Percentiles rank a stretch among this genome's conserved stretches.
Evolutionary conservation across 2,113 vertebrate species (phyloP).

Genomic region (Shinisaurus crocodilurus): DNA sequence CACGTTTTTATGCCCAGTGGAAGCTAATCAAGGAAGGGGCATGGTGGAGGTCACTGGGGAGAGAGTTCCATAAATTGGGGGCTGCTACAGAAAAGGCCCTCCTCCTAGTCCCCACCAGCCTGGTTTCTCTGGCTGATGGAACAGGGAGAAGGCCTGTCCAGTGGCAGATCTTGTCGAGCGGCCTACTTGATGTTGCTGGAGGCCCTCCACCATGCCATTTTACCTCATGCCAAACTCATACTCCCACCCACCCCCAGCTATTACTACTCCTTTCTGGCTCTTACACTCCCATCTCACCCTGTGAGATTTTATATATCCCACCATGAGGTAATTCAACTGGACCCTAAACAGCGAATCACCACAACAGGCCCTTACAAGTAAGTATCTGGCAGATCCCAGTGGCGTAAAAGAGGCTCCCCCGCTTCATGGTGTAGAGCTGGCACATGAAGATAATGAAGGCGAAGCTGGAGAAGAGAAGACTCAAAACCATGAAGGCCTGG

Average conservation of each 20-base stretch:
- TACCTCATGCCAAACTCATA: neutral
- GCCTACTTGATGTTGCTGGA: too few relatives aligned
- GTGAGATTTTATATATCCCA: neutral
- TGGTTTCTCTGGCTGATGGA: too few relatives aligned
- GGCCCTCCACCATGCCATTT: neutral
- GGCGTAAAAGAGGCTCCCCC: slow-evolving; percentile 90
- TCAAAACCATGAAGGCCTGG: slow-evolving; percentile 89
- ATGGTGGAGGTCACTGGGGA: too few relatives aligned
- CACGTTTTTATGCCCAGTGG: too few relatives aligned
- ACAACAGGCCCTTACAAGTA: slow-evolving; percentile 76
- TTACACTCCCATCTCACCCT: neutral
- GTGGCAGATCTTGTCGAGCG: too few relatives aligned
- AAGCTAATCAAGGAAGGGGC: too few relatives aligned
- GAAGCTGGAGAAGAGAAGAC: slow-evolving; percentile 86
- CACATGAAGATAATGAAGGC: slow-evolving; percentile 90
- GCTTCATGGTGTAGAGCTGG: slow-evolving; percentile 89
- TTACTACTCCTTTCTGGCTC: neutral
- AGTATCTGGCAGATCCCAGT: slow-evolving; percentile 90
- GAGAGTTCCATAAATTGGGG: too few relatives aligned
- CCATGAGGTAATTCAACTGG: neutral
- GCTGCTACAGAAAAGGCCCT: too few relatives aligned
- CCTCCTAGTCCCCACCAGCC: too few relatives aligned
- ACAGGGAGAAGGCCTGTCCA: too few relatives aligned
- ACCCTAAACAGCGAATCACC: neutral
- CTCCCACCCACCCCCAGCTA: neutral